Evolutionary conservation across 2,888 invertebrate genomes (phyloP), one percentile per base, ranked within the genome.

Genomic region (Meganola albula): DNA sequence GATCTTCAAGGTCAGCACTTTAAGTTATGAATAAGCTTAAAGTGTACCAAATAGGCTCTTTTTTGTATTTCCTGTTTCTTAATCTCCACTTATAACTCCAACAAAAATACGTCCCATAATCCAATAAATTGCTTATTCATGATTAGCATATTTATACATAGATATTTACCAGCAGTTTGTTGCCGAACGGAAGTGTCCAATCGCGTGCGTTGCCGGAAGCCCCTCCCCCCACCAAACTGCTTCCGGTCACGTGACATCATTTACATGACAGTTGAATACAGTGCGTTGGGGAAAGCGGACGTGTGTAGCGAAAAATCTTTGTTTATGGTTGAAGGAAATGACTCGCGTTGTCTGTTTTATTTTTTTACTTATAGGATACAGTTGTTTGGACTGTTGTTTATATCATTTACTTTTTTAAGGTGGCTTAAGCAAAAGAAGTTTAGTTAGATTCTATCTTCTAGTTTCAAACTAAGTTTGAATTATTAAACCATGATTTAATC

Each of bases 201-300:
- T 85, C 79, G 83, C 79, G 76, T 79, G 76, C 75, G 76, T 68
- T 44, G 73, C 76, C 78, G 82, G 79, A 76, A 73, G 65, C 69
- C 62, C 74, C 70, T 62, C 78, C 77, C 78, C 68, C 72, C 71
- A 63, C 74, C 76, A 67, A 74, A 75, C 77, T 68, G 68, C 76
- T 74, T 84, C 85, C 84, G 83, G 85, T 78, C 84, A 75, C 84
- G 84, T 84, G 85, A 84, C 83, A 75, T 75, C 79, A 83, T 85
- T 83, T 80, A 78, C 82, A 80, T 84, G 78, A 83, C 80, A 82
- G 73, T 75, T 58, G 68, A 60, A 46, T 51, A 59, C 57, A 53
- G 55, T 65, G 61, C 68, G 62, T 53, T 57, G 56, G 56, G 53
- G 63, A 59, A 63, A 62, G 57, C 59, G 63, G 75, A 74, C 76